These are phyloP conservation scores for Theropithecus gelada DNA, from an alignment of 2,113 vertebrate species.

Conservation along the genomic window DNA sequence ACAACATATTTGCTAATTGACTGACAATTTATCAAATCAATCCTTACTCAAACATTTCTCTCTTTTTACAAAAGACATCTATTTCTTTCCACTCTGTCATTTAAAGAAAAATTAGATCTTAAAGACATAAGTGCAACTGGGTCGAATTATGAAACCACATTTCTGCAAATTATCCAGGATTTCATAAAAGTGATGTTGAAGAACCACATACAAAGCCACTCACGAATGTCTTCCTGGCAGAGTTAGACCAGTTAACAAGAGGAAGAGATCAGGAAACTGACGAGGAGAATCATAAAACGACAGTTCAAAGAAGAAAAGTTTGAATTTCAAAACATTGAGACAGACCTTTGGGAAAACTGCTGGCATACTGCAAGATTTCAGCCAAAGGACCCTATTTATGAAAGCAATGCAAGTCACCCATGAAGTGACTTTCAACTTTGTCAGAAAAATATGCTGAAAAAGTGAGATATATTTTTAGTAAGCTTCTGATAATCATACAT, in stretches of 20 bases:
- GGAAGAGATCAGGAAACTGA: neutral
- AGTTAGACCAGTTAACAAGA: neutral
- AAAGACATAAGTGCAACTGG: neutral
- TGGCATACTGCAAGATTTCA: neutral
- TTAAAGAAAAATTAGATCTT: neutral
- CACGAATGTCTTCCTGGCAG: neutral
- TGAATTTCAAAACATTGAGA: slow-evolving; percentile 21
- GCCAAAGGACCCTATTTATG: neutral
- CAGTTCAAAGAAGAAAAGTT: neutral
- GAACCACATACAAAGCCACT: neutral
- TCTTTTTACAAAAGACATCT: neutral
- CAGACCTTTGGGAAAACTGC: neutral
- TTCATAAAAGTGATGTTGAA: slow-evolving; percentile 3
- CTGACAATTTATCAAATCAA: neutral
- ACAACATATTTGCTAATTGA: neutral
- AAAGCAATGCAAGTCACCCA: neutral
- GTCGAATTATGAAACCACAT: neutral
- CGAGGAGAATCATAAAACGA: neutral
- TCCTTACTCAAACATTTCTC: neutral
- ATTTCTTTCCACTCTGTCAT: neutral
- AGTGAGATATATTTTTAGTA: neutral
- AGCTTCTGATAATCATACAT: neutral
- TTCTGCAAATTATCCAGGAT: neutral
- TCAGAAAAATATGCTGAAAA: neutral
- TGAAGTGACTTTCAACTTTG: neutral